These are phyloP conservation scores for Amphimallon solstitiale DNA, from an alignment of 2,888 invertebrate genomes.

Conservation along the genomic window DNA sequence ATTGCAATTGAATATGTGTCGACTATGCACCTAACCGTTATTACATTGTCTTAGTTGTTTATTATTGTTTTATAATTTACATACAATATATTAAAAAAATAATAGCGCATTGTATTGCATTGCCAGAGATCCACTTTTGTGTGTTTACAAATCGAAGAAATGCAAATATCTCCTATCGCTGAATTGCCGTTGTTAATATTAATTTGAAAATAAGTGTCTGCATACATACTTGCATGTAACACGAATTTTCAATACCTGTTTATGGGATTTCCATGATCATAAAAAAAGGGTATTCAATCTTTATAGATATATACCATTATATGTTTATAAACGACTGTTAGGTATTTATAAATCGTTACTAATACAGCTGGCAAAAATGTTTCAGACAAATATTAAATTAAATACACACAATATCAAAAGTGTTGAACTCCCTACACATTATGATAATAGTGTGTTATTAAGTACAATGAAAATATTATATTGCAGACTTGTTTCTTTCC, in stretches of 20 bases:
- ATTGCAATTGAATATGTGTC: slow-evolving; percentile 22
- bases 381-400: too few species aligned
- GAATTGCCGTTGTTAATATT: slow-evolving; percentile 10
- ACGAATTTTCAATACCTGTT: background rate
- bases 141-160: slow-evolving; percentile 24
- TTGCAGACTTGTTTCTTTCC: too few species aligned
- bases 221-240: background rate
- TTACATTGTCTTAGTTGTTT: slow-evolving; percentile 20
- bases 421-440: too few species aligned
- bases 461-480: too few species aligned
- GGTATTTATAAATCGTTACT: too few species aligned
- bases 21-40: slow-evolving; percentile 25
- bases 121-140: slow-evolving; percentile 32
- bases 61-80: slow-evolving; percentile 24
- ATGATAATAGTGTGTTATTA: too few species aligned
- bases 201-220: slow-evolving; percentile 7
- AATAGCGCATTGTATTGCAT: slow-evolving; percentile 26
- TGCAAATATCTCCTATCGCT: slow-evolving; percentile 26
- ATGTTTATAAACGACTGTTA: too few species aligned
- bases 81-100: slow-evolving; percentile 33
- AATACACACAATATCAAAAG: too few species aligned
- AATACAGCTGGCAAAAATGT: too few species aligned
- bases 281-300: too few species aligned
- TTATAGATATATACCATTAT: too few species aligned
- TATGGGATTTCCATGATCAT: background rate